These are phyloP conservation scores for Drosophila varians DNA, from an alignment of 1,140 invertebrate genomes.

Conservation along the genomic window DNA sequence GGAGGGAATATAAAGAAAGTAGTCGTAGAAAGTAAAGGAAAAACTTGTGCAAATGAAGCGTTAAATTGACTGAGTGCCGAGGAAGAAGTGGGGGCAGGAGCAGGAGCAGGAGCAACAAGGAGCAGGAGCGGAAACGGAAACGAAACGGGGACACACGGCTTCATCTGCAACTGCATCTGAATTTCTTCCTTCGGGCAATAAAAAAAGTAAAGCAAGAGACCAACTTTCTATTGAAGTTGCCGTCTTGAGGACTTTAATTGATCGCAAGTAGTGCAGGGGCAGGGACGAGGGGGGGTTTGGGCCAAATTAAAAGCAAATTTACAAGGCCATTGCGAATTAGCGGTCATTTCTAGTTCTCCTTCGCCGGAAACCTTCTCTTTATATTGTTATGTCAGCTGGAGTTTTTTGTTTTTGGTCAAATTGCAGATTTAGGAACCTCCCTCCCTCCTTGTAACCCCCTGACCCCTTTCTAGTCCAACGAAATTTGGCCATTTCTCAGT, in stretches of 20 bases:
- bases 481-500: conserved; percentile 6
- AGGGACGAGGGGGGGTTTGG: background rate
- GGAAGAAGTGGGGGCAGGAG: background rate
- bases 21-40: conserved; percentile 7
- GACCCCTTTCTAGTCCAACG: background rate
- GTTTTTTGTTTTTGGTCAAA: background rate
- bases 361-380: background rate
- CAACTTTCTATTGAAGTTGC: conserved; percentile 17
- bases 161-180: conserved; percentile 39
- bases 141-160: conserved; percentile 1
- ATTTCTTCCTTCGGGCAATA: conserved; percentile 22
- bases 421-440: background rate
- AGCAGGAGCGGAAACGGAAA: background rate
- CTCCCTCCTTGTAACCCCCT: too few relatives aligned
- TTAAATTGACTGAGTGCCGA: conserved; percentile 63
- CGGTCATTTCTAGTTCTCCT: background rate
- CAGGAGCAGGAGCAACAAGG: background rate
- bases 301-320: conserved; percentile 4
- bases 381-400: conserved; percentile 1
- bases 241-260: conserved; percentile 27
- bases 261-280: background rate
- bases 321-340: background rate
- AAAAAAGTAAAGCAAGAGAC: background rate
- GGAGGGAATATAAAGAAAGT: conserved; percentile 21
- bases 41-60: conserved; percentile 69